Percentiles rank a stretch among this genome's conserved stretches.
phyloP scores from a whole-genome alignment of 2,113 vertebrate genomes.

The Trogon melanurus region DNA sequence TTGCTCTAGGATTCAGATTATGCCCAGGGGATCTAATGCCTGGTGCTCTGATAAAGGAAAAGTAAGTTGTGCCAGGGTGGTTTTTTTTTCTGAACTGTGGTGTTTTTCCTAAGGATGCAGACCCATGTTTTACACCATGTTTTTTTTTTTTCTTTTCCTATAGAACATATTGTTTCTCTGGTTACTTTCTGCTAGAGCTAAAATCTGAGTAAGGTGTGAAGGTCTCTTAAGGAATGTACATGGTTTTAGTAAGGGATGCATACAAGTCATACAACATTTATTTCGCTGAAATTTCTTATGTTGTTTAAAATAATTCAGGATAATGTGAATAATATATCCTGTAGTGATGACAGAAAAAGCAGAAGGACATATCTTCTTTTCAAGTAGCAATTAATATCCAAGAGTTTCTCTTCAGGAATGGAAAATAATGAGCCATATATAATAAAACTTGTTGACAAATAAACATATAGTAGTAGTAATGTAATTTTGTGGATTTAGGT shows the following conservation, averaged over 20 bases:
- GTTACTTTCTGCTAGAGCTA: background rate
- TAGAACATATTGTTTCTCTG: background rate
- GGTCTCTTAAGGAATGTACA: background rate
- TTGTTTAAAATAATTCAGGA: background rate
- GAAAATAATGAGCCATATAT: background rate
- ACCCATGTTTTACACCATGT: background rate
- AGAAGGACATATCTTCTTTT: background rate
- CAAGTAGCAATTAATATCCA: background rate
- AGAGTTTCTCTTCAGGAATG: background rate
- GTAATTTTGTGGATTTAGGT: background rate
- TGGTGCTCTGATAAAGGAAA: background rate
- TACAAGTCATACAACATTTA: background rate
- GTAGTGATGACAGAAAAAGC: background rate
- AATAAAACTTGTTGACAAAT: background rate
- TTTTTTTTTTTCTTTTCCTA: background rate
- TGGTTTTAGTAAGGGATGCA: background rate
- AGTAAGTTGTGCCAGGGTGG: background rate
- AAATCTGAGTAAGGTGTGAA: background rate
- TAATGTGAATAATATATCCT: background rate
- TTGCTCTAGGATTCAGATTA: background rate
- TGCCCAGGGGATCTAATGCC: too few species aligned
- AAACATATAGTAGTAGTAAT: background rate
- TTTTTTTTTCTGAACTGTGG: background rate
- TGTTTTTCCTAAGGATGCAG: background rate
- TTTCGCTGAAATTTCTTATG: background rate